Conservation (phyloP, 1,140 invertebrate species). For the Oscheius sp. region DNA sequence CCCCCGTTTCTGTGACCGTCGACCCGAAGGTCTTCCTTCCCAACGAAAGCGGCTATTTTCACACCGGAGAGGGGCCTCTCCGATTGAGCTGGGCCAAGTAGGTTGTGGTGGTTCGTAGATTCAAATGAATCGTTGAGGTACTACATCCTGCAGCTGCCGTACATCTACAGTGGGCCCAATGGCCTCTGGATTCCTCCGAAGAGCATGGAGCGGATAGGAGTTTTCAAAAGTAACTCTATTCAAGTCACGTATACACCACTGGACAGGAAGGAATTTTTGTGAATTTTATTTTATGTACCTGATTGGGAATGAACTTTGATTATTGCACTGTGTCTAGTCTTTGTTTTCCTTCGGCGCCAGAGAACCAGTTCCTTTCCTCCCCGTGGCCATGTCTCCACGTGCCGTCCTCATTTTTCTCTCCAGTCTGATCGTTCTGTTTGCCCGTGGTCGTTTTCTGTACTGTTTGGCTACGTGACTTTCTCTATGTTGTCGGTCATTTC, state of each 20-base stretch:
- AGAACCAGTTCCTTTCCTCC: too few relatives aligned
- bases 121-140: slow-evolving; percentile 30
- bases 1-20: slow-evolving; percentile 75
- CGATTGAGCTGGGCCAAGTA: slow-evolving; percentile 44
- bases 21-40: slow-evolving; percentile 42
- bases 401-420: too few relatives aligned
- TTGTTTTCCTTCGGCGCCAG: too few relatives aligned
- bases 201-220: not conserved
- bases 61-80: slow-evolving; percentile 45
- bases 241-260: slow-evolving; percentile 10
- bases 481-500: not conserved
- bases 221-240: slow-evolving; percentile 26
- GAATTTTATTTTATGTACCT: too few relatives aligned
- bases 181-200: slow-evolving; percentile 36
- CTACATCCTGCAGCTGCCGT: slow-evolving; percentile 54
- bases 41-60: slow-evolving; percentile 41
- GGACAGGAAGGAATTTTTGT: not conserved
- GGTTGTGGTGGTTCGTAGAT: not conserved
- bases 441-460: not conserved
- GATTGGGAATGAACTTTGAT: too few relatives aligned
- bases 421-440: too few relatives aligned
- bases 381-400: too few relatives aligned
- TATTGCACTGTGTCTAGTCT: too few relatives aligned
- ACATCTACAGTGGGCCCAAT: slow-evolving; percentile 43
- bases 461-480: slow-evolving; percentile 4